Percentiles rank a stretch among this genome's conserved stretches.
These are phyloP conservation scores for Bemisia tabaci DNA, from an alignment of 1,140 invertebrate species.

Conservation along the genomic window DNA sequence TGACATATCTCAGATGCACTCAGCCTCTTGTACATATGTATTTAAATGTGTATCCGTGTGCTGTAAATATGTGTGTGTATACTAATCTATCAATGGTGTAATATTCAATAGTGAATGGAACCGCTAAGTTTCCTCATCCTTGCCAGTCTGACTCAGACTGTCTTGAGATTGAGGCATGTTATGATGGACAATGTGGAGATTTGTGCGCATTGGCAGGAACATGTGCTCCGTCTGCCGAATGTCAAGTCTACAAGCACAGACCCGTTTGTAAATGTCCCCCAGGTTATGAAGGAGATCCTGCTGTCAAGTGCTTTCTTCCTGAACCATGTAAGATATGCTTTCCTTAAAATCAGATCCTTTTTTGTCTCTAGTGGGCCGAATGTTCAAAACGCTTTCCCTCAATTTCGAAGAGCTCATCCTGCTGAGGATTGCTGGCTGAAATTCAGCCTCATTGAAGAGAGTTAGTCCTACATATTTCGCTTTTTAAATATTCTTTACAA, in stretches of 20 bases:
- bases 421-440: too few relatives aligned
- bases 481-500: too few relatives aligned
- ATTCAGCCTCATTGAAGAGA: too few relatives aligned
- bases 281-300: slow-evolving; percentile 59
- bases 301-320: slow-evolving; percentile 51
- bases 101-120: slow-evolving; percentile 40
- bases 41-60: background rate
- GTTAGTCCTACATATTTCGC: too few relatives aligned
- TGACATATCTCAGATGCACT: too few relatives aligned
- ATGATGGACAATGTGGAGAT: slow-evolving; percentile 54
- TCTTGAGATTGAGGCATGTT: slow-evolving; percentile 56
- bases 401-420: too few relatives aligned
- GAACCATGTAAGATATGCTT: slow-evolving; percentile 48
- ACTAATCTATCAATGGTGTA: background rate
- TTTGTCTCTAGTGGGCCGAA: too few relatives aligned
- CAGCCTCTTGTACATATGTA: background rate
- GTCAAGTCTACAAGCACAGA: slow-evolving; percentile 54
- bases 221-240: slow-evolving; percentile 51
- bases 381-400: too few relatives aligned
- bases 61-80: background rate
- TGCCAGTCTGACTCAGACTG: slow-evolving; percentile 59
- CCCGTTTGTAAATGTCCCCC: slow-evolving; percentile 61
- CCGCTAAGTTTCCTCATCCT: slow-evolving; percentile 47
- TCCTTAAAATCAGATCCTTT: slow-evolving; percentile 7
- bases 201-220: slow-evolving; percentile 57